Conservation (phyloP, 2,797 vertebrate species). For the Spondyliosoma cantharus region DNA sequence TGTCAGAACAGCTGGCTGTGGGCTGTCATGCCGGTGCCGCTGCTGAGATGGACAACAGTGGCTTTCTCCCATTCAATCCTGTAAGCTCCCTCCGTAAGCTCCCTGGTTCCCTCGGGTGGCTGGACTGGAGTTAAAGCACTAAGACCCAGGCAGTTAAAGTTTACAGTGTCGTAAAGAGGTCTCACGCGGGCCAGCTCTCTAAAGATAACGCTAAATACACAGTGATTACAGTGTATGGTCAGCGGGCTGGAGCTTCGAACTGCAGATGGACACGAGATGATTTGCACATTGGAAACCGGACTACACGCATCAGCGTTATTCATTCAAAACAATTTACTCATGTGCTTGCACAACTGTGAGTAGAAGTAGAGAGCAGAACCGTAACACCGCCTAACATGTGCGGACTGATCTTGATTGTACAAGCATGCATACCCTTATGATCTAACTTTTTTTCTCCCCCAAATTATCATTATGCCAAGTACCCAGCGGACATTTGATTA, state of each 20-base stretch:
- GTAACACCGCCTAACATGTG: constrained; percentile 26
- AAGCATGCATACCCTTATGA: constrained; percentile 30
- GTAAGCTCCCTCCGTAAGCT: constrained; percentile 74
- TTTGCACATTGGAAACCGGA: constrained; percentile 53
- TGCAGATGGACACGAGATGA: constrained; percentile 56
- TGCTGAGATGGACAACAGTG: constrained; percentile 67
- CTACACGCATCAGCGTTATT: constrained; percentile 13
- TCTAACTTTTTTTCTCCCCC: not conserved
- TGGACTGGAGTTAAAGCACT: constrained; percentile 75
- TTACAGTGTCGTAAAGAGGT: constrained; percentile 83
- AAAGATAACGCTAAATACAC: constrained; percentile 83
- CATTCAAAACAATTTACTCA: constrained; percentile 4
- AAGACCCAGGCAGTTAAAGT: constrained; percentile 82
- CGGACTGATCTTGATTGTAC: constrained; percentile 37
- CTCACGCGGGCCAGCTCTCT: constrained; percentile 74
- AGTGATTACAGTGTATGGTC: constrained; percentile 77
- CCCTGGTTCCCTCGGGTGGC: constrained; percentile 75
- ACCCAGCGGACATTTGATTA: constrained; percentile 24
- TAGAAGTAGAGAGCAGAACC: not conserved
- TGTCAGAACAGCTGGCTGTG: constrained; percentile 46
- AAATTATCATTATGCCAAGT: constrained; percentile 32
- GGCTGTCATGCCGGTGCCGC: constrained; percentile 46
- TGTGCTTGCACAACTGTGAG: not conserved
- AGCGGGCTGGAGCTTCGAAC: constrained; percentile 63
- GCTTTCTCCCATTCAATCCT: constrained; percentile 72